These are phyloP conservation scores for Sesamia inferens DNA, from an alignment of 2,888 invertebrate genomes.

Conservation along the genomic window DNA sequence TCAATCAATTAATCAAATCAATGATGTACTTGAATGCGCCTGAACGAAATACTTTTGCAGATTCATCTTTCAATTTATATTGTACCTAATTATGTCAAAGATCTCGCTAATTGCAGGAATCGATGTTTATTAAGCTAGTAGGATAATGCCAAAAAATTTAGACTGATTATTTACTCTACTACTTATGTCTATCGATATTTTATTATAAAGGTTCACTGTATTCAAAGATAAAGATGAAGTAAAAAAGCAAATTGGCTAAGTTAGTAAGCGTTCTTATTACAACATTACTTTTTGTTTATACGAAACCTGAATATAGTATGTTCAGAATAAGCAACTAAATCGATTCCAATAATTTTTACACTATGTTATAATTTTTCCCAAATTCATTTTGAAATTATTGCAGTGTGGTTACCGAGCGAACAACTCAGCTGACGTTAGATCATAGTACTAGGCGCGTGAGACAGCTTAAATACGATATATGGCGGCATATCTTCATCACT, in stretches of 20 bases:
- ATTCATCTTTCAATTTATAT: slow-evolving; percentile 39
- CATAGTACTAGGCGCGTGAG: too few species aligned
- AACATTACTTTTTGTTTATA: too few species aligned
- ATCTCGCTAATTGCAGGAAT: background rate
- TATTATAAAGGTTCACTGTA: background rate
- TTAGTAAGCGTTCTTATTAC: background rate
- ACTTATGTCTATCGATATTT: too few species aligned
- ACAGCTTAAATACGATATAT: background rate
- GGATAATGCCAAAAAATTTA: background rate
- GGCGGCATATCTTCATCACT: slow-evolving; percentile 25
- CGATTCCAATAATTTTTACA: too few species aligned
- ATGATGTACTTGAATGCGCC: slow-evolving; percentile 33
- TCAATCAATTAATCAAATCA: slow-evolving; percentile 54
- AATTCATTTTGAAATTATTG: too few species aligned
- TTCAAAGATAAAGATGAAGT: background rate
- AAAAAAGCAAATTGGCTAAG: background rate
- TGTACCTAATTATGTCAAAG: slow-evolving; percentile 24
- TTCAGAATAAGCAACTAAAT: too few species aligned
- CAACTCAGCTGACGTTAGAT: too few species aligned
- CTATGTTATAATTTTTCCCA: too few species aligned
- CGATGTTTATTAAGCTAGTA: background rate
- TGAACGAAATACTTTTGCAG: slow-evolving; percentile 36
- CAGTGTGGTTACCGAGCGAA: too few species aligned
- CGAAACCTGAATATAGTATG: too few species aligned
- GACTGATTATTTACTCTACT: background rate